These are phyloP conservation scores for Hyles lineata DNA, from an alignment of 2,888 invertebrate species.

Conservation along the genomic window DNA sequence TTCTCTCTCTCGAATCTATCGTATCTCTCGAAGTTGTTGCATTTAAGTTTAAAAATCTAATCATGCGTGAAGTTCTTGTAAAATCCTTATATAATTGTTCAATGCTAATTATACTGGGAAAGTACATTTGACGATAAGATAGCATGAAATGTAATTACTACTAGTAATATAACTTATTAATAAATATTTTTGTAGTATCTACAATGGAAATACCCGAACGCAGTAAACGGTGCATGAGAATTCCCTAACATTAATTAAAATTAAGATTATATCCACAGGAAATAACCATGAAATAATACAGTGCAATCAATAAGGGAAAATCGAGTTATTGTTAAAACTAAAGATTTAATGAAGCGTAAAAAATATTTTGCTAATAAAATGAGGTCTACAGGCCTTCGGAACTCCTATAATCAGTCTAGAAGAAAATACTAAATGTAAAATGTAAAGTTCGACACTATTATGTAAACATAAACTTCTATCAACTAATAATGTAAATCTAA, in stretches of 20 bases:
- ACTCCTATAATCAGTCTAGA: not conserved
- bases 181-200: not conserved
- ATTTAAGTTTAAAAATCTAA: not conserved
- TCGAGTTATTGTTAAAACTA: too few relatives aligned
- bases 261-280: not conserved
- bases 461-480: not conserved
- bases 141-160: not conserved
- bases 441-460: not conserved
- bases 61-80: not conserved
- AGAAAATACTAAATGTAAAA: not conserved
- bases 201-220: not conserved
- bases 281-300: not conserved
- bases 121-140: not conserved
- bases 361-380: too few relatives aligned
- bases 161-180: not conserved
- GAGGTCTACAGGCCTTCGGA: too few relatives aligned
- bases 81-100: not conserved
- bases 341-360: too few relatives aligned
- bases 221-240: not conserved
- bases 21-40: not conserved
- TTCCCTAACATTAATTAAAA: not conserved
- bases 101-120: not conserved
- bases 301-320: not conserved
- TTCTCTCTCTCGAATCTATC: not conserved
- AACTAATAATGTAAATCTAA: constrained; percentile 2